Evolutionary conservation across 2,888 invertebrate species (phyloP).

Genomic region (Andrena camellia): DNA sequence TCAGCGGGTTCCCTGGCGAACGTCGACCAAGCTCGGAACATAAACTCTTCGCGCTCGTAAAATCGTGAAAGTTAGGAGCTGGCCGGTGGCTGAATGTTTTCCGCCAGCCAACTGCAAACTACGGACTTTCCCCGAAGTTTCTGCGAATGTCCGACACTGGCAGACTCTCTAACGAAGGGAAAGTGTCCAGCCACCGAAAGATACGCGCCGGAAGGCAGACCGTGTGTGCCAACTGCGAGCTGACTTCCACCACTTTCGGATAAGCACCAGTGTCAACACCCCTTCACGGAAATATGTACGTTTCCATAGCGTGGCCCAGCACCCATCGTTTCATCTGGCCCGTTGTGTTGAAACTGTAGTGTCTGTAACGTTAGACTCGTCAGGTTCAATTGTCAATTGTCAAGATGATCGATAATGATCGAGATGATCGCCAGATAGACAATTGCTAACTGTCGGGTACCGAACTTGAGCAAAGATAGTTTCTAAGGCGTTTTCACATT

Average conservation of each 20-base stretch:
- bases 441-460: too few species aligned
- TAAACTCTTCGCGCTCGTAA: slow-evolving; percentile 49
- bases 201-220: slow-evolving; percentile 51
- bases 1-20: slow-evolving; percentile 29
- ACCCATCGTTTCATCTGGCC: slow-evolving; percentile 24
- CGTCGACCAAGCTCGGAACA: slow-evolving; percentile 28
- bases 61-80: slow-evolving; percentile 60
- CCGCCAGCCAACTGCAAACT: slow-evolving; percentile 38
- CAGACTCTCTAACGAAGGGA: slow-evolving; percentile 62
- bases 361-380: too few species aligned
- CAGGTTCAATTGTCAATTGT: too few species aligned
- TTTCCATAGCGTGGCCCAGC: slow-evolving; percentile 8
- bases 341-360: neutral
- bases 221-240: slow-evolving; percentile 55
- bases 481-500: neutral
- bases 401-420: too few species aligned
- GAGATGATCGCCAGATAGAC: too few species aligned
- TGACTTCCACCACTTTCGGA: slow-evolving; percentile 63
- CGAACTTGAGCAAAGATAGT: too few species aligned
- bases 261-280: slow-evolving; percentile 52
- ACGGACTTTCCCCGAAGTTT: slow-evolving; percentile 42
- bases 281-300: slow-evolving; percentile 20
- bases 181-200: slow-evolving; percentile 55
- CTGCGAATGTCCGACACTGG: slow-evolving; percentile 39
- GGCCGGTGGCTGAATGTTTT: slow-evolving; percentile 35